Conservation (phyloP, 2,797 vertebrate genomes). For the Aeoliscus strigatus region DNA sequence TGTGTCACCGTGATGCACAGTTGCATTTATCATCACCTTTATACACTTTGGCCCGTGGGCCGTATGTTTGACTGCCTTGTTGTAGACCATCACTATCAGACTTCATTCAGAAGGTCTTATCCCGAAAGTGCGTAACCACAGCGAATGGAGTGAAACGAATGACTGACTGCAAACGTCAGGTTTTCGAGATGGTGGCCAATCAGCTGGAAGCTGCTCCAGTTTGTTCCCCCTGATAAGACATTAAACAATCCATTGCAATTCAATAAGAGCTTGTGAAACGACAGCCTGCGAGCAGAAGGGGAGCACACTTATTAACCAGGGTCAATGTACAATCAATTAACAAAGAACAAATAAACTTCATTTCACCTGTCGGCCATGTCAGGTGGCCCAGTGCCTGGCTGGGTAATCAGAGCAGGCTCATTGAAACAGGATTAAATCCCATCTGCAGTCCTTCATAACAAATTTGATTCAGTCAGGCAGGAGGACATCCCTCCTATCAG, state of each 20-base stretch:
- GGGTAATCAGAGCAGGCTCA: constrained; percentile 19
- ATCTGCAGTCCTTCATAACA: constrained; percentile 23
- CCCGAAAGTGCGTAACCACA: no score
- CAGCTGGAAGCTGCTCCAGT: not conserved
- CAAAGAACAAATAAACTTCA: constrained; percentile 40
- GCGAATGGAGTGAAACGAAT: no score
- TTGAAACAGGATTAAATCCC: constrained; percentile 28
- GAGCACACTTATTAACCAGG: constrained; percentile 33
- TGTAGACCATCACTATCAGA: no score
- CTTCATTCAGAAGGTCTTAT: no score
- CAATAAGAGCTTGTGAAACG: constrained; percentile 35
- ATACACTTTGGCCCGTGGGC: no score
- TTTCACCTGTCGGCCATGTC: constrained; percentile 25
- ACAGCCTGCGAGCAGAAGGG: constrained; percentile 15
- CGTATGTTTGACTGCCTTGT: no score
- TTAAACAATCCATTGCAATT: constrained; percentile 22
- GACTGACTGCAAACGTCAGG: constrained; percentile 4
- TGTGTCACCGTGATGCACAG: no score
- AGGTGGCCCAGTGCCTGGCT: constrained; percentile 7
- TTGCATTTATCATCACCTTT: no score
- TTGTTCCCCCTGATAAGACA: constrained; percentile 15
- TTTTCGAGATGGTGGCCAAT: constrained; percentile 6
- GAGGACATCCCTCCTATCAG: constrained; percentile 17
- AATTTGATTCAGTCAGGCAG: constrained; percentile 30
- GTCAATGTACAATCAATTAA: constrained; percentile 50